These are phyloP conservation scores for Petrocephalus microphthalmus DNA, from an alignment of 2,113 vertebrate genomes.

Conservation along the genomic window DNA sequence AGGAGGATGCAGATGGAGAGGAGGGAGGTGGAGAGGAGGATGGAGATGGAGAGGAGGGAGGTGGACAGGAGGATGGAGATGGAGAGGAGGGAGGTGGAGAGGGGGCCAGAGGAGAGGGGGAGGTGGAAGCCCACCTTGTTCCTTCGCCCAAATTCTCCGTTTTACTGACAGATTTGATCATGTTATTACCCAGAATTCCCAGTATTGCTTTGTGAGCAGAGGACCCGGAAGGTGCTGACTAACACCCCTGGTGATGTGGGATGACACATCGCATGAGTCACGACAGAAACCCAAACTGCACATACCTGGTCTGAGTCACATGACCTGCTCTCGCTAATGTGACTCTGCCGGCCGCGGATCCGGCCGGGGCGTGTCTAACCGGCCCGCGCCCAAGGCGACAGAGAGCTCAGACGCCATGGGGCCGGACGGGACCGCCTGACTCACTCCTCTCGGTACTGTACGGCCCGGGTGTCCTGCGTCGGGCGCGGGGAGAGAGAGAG, in stretches of 20 bases:
- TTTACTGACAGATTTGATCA: neutral
- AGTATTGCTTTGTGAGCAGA: neutral
- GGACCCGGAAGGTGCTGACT: neutral
- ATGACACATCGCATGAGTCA: neutral
- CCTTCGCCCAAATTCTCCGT: neutral
- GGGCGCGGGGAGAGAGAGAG: conserved; percentile 15
- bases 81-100: neutral
- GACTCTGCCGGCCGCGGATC: neutral
- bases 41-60: neutral
- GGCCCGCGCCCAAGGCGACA: neutral
- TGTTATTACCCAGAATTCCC: neutral
- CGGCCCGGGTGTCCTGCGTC: neutral
- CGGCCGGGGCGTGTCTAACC: neutral
- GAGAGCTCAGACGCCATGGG: neutral
- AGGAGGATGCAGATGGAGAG: no score
- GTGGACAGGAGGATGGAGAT: neutral
- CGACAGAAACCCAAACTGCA: neutral
- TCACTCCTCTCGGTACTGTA: neutral
- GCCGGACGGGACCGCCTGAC: neutral
- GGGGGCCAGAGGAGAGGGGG: neutral
- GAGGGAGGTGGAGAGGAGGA: neutral
- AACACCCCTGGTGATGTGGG: neutral
- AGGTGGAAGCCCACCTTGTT: neutral
- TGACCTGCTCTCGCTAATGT: neutral
- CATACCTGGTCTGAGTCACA: neutral